phyloP scores from a whole-genome alignment of 92 coral and sea anemone genomes.

The Meandrina meandrites region DNA sequence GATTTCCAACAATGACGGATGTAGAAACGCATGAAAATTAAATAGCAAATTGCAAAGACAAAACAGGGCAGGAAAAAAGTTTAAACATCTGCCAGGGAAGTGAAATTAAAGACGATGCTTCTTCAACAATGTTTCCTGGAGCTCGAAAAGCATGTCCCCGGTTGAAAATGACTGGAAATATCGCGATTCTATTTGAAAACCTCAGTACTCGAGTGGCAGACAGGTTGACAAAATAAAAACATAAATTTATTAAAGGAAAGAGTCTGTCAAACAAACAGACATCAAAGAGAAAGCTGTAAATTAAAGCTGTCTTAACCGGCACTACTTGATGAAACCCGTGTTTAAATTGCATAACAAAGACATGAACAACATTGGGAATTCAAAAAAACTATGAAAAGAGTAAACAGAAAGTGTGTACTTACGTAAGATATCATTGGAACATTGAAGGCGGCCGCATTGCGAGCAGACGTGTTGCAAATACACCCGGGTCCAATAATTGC shows the following conservation, averaged over 20 bases:
- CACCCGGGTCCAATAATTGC: conserved; percentile 70
- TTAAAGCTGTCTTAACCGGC: background rate
- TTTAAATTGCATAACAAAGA: background rate
- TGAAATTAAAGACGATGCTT: background rate
- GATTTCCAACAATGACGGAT: background rate
- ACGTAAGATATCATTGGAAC: conserved; percentile 67
- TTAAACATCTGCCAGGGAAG: conserved; percentile 15
- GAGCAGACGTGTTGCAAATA: conserved; percentile 59
- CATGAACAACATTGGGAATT: background rate
- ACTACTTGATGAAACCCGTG: background rate
- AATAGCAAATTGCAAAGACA: background rate
- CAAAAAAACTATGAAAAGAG: background rate
- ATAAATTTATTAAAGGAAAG: background rate
- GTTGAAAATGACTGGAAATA: background rate
- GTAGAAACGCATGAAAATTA: background rate
- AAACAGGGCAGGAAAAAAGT: background rate
- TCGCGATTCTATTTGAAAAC: background rate
- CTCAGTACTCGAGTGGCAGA: background rate
- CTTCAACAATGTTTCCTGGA: background rate
- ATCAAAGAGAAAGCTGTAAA: background rate
- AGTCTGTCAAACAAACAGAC: background rate
- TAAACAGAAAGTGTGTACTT: conserved; percentile 30
- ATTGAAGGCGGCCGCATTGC: conserved; percentile 60
- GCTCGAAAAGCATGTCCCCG: background rate
- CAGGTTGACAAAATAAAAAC: background rate